These are phyloP conservation scores for Propsilocerus akamusi DNA, from an alignment of 1,140 invertebrate species.

Conservation along the genomic window DNA sequence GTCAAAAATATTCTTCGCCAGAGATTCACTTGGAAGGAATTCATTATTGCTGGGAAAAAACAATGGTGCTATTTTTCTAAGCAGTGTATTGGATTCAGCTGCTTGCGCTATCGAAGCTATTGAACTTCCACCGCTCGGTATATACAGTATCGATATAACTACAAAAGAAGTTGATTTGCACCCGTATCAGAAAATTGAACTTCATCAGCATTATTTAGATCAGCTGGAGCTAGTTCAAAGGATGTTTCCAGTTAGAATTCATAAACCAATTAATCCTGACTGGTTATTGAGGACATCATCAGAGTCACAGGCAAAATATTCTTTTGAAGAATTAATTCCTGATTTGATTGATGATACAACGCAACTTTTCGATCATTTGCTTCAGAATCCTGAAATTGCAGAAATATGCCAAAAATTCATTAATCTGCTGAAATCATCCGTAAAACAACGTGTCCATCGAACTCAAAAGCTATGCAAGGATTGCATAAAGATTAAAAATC, in stretches of 20 bases:
- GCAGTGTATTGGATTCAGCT: slow-evolving; percentile 22
- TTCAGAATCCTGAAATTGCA: slow-evolving; percentile 20
- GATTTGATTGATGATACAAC: slow-evolving; percentile 6
- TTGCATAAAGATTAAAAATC: slow-evolving; percentile 28
- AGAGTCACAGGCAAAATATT: not conserved
- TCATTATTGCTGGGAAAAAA: slow-evolving; percentile 51
- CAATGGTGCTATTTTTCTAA: slow-evolving; percentile 27
- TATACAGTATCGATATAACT: slow-evolving; percentile 40
- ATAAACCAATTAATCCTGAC: not conserved
- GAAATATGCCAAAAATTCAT: slow-evolving; percentile 29
- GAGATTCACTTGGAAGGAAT: slow-evolving; percentile 71
- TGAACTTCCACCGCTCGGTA: slow-evolving; percentile 56
- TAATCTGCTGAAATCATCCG: slow-evolving; percentile 35
- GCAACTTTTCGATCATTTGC: slow-evolving; percentile 22
- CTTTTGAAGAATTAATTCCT: slow-evolving; percentile 16
- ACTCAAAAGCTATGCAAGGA: slow-evolving; percentile 45
- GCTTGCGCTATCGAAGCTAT: slow-evolving; percentile 29
- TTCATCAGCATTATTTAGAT: slow-evolving; percentile 7
- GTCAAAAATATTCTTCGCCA: slow-evolving; percentile 52
- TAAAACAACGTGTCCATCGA: slow-evolving; percentile 38
- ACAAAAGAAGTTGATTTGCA: slow-evolving; percentile 23
- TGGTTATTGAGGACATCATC: not conserved
- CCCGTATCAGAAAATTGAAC: slow-evolving; percentile 23
- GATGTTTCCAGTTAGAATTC: not conserved
- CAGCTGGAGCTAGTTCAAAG: not conserved